Conservation (phyloP, 2,797 vertebrate species). For the Propithecus perrieri region DNA sequence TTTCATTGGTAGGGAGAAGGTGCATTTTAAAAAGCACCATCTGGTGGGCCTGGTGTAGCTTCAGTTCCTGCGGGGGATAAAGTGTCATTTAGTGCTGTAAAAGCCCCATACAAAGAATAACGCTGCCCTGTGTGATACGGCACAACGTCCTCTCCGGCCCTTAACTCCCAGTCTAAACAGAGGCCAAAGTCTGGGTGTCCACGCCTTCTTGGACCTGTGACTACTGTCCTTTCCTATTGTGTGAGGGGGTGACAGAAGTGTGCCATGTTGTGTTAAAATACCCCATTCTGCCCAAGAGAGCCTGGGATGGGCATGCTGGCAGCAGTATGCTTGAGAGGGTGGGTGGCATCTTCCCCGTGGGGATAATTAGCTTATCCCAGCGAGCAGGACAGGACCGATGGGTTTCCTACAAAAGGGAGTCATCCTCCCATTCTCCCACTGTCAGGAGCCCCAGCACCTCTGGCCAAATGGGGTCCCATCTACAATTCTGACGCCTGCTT, state of each 20-base stretch:
- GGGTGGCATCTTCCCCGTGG: neutral
- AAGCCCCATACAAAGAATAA: neutral
- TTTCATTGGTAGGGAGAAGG: neutral
- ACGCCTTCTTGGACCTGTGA: neutral
- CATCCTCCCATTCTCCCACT: neutral
- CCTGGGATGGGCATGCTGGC: neutral
- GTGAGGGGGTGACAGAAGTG: neutral
- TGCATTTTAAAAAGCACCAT: neutral
- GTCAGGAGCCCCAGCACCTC: too few relatives aligned
- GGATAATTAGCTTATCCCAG: neutral
- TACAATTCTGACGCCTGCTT: neutral
- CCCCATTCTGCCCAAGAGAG: neutral
- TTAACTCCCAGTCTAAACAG: neutral
- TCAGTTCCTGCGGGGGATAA: neutral
- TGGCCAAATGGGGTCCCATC: accelerated
- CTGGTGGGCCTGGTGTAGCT: too few relatives aligned
- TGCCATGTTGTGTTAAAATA: neutral
- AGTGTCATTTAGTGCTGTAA: accelerated
- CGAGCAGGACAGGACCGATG: neutral
- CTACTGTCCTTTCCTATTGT: neutral
- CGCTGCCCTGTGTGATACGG: neutral
- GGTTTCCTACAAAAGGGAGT: neutral
- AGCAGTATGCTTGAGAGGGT: neutral
- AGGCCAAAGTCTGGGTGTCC: neutral
- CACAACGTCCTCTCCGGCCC: accelerated